A percentile compares a stretch with the other conserved stretches of the same genome.
phyloP scores from a whole-genome alignment of 2,797 vertebrate species.

The Macrochelys suwanniensis region DNA sequence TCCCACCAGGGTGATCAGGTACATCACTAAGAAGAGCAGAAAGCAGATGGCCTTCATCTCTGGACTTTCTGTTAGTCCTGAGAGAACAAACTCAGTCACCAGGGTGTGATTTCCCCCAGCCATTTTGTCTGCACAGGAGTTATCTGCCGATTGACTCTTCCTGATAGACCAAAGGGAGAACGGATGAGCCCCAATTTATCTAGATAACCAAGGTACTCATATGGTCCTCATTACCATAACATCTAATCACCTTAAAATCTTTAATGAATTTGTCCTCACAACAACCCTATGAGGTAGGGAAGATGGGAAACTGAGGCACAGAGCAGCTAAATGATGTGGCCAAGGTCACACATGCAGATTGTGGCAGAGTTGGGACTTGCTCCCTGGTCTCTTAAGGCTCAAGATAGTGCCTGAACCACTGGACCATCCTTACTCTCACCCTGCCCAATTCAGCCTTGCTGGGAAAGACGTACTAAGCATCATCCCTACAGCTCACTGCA shows the following conservation, averaged over 20 bases:
- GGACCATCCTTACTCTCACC: not conserved
- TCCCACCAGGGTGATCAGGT: conserved; percentile 52
- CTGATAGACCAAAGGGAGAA: not conserved
- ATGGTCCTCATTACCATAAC: not conserved
- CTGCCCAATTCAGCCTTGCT: not conserved
- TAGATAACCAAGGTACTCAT: not conserved
- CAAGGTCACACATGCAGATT: not conserved
- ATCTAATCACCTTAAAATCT: not conserved
- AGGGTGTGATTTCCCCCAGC: not conserved
- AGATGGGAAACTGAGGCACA: not conserved
- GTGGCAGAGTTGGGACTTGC: not conserved
- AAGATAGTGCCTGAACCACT: not conserved
- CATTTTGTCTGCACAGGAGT: not conserved
- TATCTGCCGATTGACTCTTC: not conserved
- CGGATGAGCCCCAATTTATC: not conserved
- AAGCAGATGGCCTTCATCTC: not conserved
- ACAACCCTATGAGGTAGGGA: not conserved
- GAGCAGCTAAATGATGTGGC: not conserved
- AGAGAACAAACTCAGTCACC: not conserved
- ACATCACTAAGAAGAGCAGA: conserved; percentile 59
- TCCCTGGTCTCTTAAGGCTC: not conserved
- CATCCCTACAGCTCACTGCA: not conserved
- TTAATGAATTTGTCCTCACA: not conserved
- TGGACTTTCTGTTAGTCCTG: not conserved
- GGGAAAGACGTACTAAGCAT: not conserved